These are phyloP conservation scores for Acrocephalus kingi DNA, from an alignment of 2,113 vertebrate species.

Conservation along the genomic window DNA sequence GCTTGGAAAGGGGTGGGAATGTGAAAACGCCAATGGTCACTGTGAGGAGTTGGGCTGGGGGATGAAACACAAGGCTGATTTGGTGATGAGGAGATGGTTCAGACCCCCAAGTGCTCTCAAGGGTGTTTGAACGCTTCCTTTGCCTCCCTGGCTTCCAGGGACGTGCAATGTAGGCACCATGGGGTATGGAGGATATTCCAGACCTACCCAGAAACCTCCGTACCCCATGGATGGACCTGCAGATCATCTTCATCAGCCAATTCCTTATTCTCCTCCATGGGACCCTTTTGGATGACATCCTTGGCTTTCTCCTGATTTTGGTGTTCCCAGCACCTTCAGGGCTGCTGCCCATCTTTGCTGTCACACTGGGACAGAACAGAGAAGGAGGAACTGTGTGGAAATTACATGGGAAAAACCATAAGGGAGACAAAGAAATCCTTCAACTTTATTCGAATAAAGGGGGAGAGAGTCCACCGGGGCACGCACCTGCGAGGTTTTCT, in stretches of 20 bases:
- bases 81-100: accelerated
- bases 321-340: background rate
- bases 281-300: background rate
- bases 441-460: accelerated
- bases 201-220: background rate
- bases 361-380: accelerated
- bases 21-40: background rate
- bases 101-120: background rate
- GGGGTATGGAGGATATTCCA: background rate
- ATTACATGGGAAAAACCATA: accelerated
- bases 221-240: background rate
- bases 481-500: accelerated
- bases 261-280: background rate
- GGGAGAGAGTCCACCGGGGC: accelerated
- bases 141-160: background rate
- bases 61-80: background rate
- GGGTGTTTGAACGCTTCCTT: background rate
- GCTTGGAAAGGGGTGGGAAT: background rate
- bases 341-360: background rate
- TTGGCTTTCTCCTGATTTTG: background rate
- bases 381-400: background rate
- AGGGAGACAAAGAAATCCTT: background rate
- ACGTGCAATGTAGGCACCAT: accelerated
- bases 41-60: accelerated
- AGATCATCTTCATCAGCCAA: background rate